Evolutionary conservation across 2,888 invertebrate genomes (phyloP).

Genomic region (Pycnomerus fuliginosus): DNA sequence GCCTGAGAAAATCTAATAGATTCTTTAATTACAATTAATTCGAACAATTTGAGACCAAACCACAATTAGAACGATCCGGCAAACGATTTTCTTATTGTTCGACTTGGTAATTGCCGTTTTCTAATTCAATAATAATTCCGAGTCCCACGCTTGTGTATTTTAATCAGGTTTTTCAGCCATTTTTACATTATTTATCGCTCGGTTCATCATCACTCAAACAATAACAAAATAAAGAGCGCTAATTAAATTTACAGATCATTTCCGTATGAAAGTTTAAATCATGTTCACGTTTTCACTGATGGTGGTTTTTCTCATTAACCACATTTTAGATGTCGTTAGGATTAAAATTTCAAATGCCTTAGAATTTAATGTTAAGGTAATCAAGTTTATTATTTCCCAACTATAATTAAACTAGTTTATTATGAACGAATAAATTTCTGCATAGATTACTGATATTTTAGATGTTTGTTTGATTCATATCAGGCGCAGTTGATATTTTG

Average conservation of each 20-base stretch:
- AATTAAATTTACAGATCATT: neutral
- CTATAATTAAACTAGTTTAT: conserved; percentile 20
- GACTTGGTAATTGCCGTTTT: conserved; percentile 6
- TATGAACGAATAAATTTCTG: conserved; percentile 19
- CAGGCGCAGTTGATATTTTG: conserved; percentile 18
- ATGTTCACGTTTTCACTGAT: neutral
- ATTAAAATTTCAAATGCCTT: conserved; percentile 32
- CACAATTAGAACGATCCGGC: conserved; percentile 7
- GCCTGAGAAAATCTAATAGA: conserved; percentile 15
- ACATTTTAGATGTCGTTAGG: conserved; percentile 21
- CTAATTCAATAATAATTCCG: conserved; percentile 10
- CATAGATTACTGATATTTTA: conserved; percentile 15
- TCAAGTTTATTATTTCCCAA: conserved; percentile 25
- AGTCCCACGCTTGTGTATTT: conserved; percentile 16
- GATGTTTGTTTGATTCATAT: conserved; percentile 1
- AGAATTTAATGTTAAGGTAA: conserved; percentile 31
- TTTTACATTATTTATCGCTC: conserved; percentile 16
- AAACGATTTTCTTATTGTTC: conserved; percentile 7
- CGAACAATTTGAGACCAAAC: conserved; percentile 9
- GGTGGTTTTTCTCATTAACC: conserved; percentile 1
- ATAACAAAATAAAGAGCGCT: no score
- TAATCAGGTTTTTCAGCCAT: conserved; percentile 13
- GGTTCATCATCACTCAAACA: conserved; percentile 5
- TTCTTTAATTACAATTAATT: conserved; percentile 17
- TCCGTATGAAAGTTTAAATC: neutral